These are phyloP conservation scores for Paradoxurus hermaphroditus DNA, from an alignment of 2,113 vertebrate genomes.

Conservation along the genomic window DNA sequence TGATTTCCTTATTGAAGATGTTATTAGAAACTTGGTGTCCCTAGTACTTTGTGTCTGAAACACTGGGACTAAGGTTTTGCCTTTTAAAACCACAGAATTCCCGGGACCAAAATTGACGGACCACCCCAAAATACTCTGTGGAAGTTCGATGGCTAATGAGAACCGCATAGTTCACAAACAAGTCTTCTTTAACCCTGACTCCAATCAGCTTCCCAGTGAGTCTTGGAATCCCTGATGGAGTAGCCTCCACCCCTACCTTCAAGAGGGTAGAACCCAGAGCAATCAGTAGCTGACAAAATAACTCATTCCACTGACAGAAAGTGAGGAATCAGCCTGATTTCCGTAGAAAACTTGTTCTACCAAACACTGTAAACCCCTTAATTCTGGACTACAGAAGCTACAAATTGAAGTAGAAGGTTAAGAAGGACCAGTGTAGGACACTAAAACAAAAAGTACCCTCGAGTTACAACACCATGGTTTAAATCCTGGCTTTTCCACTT, in stretches of 20 bases:
- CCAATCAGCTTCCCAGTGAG: not conserved
- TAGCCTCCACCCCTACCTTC: too few species aligned
- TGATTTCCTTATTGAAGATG: not conserved
- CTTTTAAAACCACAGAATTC: not conserved
- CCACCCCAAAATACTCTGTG: not conserved
- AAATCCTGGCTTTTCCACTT: not conserved
- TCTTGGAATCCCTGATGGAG: not conserved
- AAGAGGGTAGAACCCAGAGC: not conserved
- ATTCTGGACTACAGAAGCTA: not conserved
- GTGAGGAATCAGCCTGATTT: not conserved
- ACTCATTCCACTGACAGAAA: not conserved
- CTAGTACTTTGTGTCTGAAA: not conserved
- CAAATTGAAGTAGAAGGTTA: not conserved
- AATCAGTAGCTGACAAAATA: not conserved
- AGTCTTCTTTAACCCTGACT: not conserved
- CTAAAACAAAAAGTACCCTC: not conserved
- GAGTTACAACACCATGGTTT: not conserved
- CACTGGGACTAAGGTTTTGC: not conserved
- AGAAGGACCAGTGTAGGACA: not conserved
- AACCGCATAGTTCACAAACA: not conserved
- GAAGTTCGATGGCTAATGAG: not conserved
- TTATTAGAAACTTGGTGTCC: not conserved
- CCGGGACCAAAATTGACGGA: not conserved
- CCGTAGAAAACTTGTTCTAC: not conserved
- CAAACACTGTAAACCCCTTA: not conserved